phyloP scores from a whole-genome alignment of 2,113 vertebrate genomes.

The Cyprinodon tularosa region DNA sequence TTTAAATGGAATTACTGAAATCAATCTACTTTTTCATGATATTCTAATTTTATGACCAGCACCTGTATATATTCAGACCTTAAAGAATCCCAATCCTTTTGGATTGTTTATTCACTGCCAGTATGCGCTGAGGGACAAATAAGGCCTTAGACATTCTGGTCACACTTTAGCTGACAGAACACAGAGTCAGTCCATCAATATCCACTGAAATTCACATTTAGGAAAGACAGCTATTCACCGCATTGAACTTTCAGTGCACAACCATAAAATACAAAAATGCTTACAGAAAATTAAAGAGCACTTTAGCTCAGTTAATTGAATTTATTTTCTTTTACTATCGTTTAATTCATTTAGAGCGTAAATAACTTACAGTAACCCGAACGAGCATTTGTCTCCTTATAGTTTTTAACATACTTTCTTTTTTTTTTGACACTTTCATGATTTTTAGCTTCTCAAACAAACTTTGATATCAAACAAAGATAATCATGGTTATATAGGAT shows the following conservation, averaged over 20 bases:
- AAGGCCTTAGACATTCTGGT: constrained; percentile 43
- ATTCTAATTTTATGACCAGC: too few relatives aligned
- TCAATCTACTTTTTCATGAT: too few relatives aligned
- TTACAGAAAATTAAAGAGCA: constrained; percentile 42
- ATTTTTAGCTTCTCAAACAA: background rate
- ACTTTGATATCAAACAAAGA: background rate
- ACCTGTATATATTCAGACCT: constrained; percentile 17
- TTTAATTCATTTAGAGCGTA: constrained; percentile 51
- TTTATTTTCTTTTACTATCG: constrained; percentile 51
- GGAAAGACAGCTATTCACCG: constrained; percentile 22
- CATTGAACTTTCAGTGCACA: constrained; percentile 20
- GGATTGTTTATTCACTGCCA: constrained; percentile 31
- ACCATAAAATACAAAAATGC: constrained; percentile 43
- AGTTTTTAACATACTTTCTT: background rate
- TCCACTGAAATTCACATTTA: constrained; percentile 41
- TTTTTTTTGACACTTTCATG: background rate
- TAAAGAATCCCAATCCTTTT: constrained; percentile 11
- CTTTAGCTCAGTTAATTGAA: constrained; percentile 49
- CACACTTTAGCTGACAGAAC: constrained; percentile 63
- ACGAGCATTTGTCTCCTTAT: background rate
- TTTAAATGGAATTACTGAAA: too few relatives aligned
- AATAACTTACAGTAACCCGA: constrained; percentile 4
- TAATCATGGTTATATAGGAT: too few relatives aligned
- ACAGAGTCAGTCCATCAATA: constrained; percentile 54
- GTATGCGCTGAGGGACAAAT: constrained; percentile 31